These are phyloP conservation scores for Aythya baeri DNA, from an alignment of 2,113 vertebrate species.

Conservation along the genomic window DNA sequence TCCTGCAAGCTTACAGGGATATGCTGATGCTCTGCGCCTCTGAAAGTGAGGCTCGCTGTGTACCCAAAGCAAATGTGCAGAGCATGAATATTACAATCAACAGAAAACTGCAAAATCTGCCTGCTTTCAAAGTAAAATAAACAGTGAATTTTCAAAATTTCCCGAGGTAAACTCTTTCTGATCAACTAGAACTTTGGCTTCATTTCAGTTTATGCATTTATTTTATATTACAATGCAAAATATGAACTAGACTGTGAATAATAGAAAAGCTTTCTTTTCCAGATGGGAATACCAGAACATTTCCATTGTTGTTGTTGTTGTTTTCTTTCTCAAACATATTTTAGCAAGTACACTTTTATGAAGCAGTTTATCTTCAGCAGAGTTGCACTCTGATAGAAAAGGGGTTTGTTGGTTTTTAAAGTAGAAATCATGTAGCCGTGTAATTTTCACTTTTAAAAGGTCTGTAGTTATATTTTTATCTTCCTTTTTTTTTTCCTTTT, in stretches of 20 bases:
- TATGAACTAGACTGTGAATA: constrained; percentile 4
- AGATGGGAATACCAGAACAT: not conserved
- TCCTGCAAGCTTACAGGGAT: not conserved
- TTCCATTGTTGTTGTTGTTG: not conserved
- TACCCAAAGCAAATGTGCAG: not conserved
- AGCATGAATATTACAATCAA: not conserved
- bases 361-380: not conserved
- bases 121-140: constrained; percentile 23
- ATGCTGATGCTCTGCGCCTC: not conserved
- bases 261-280: constrained; percentile 7
- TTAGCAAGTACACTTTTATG: constrained; percentile 2
- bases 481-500: not conserved
- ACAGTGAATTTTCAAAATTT: constrained; percentile 16
- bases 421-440: not conserved
- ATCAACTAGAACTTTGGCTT: constrained; percentile 36
- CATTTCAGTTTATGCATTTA: not conserved
- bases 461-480: not conserved
- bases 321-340: not conserved
- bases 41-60: not conserved
- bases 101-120: not conserved
- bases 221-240: constrained; percentile 32
- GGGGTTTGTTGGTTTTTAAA: not conserved
- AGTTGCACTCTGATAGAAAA: not conserved
- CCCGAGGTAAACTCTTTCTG: constrained; percentile 44
- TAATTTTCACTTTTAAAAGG: not conserved